phyloP scores from a whole-genome alignment of 2,797 vertebrate genomes.

The Loriculus beryllinus region DNA sequence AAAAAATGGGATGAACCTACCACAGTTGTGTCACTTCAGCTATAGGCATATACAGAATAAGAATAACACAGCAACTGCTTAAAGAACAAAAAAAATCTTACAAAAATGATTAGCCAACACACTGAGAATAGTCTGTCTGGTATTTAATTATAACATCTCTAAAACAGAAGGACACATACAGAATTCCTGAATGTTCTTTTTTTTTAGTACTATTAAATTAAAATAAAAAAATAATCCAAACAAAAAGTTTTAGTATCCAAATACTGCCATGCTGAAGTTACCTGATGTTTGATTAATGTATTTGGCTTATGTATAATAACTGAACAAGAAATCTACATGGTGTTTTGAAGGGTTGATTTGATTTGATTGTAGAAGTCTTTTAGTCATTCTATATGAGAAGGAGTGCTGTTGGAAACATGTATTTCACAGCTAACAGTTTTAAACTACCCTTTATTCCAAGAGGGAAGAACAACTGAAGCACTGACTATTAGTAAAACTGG shows the following conservation, averaged over 20 bases:
- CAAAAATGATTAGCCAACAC: not conserved
- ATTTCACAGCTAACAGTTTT: slow-evolving; percentile 52
- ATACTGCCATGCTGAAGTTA: not conserved
- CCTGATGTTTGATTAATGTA: not conserved
- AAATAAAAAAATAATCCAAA: not conserved
- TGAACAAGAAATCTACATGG: not conserved
- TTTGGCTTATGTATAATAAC: not conserved
- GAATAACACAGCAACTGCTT: not conserved
- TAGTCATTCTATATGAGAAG: slow-evolving; percentile 20
- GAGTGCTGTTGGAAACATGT: slow-evolving; percentile 1
- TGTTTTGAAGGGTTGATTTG: slow-evolving; percentile 22
- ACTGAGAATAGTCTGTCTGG: not conserved
- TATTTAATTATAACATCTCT: not conserved
- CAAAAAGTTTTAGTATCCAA: not conserved
- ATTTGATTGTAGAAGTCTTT: slow-evolving; percentile 8
- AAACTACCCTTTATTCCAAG: slow-evolving; percentile 26
- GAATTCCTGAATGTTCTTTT: not conserved
- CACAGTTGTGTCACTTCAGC: not conserved
- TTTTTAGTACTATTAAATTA: not conserved
- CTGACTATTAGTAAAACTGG: slow-evolving; percentile 41
- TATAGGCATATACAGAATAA: not conserved
- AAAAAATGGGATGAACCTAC: not conserved
- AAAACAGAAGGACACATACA: not conserved
- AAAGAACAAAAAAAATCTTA: not conserved
- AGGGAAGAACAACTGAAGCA: slow-evolving; percentile 15